Evolutionary conservation across 2,113 vertebrate genomes (phyloP).

Genomic region (Macquaria ambigua): DNA sequence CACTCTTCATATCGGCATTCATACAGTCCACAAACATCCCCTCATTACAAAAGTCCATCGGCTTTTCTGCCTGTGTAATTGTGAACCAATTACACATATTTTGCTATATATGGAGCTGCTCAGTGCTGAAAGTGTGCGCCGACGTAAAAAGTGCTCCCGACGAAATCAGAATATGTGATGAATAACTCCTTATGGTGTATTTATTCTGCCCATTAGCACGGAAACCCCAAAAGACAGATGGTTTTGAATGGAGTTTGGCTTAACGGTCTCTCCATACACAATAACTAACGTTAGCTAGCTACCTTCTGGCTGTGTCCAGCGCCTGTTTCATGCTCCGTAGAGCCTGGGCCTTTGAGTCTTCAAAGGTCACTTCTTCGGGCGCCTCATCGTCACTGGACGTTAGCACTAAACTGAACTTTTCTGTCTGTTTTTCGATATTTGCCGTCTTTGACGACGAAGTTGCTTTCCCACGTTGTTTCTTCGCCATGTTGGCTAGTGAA

Average conservation of each 20-base stretch:
- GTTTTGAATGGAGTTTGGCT: background rate
- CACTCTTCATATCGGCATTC: background rate
- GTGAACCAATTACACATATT: background rate
- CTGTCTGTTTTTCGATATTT: background rate
- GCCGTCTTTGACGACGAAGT: background rate
- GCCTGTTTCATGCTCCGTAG: constrained; percentile 71
- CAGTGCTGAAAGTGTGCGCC: rapidly evolving
- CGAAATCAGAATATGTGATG: rapidly evolving
- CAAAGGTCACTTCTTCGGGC: constrained; percentile 82
- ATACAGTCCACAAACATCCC: background rate
- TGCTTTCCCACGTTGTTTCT: constrained; percentile 65
- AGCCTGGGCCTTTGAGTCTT: constrained; percentile 74
- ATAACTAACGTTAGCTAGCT: background rate
- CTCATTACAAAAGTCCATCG: rapidly evolving
- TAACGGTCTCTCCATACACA: rapidly evolving
- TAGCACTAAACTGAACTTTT: background rate
- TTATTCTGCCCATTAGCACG: rapidly evolving
- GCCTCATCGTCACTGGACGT: constrained; percentile 81
- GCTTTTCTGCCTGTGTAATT: background rate
- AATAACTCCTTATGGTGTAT: rapidly evolving
- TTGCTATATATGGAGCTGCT: background rate
- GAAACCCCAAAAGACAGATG: rapidly evolving
- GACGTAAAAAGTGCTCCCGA: rapidly evolving
- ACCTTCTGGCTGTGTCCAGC: constrained; percentile 76
- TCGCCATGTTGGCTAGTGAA: constrained; percentile 63